Evolutionary conservation across 2,113 vertebrate genomes (phyloP).

Genomic region (Chloropsis cyanopogon): DNA sequence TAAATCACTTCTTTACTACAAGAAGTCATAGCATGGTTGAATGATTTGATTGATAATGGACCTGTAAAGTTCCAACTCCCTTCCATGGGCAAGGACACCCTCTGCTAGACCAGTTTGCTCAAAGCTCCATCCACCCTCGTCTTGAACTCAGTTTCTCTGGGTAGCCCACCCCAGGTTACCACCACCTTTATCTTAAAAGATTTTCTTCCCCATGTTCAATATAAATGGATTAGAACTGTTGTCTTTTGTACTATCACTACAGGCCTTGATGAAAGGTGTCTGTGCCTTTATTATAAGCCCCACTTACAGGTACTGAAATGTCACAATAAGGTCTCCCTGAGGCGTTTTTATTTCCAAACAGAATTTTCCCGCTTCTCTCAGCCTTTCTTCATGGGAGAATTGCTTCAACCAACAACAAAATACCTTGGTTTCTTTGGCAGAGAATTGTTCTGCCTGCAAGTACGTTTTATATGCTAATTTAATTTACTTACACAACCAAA

Average conservation of each 20-base stretch:
- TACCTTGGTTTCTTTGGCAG: neutral
- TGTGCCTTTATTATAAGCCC: neutral
- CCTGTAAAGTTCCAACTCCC: neutral
- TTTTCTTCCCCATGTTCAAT: neutral
- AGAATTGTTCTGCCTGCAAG: neutral
- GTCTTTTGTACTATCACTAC: neutral
- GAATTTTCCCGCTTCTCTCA: neutral
- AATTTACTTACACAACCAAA: neutral
- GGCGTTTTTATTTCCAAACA: neutral
- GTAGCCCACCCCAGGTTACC: accelerated
- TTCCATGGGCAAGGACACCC: neutral
- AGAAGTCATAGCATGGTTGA: neutral
- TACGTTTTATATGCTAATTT: neutral
- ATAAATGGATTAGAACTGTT: neutral
- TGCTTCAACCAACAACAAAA: neutral
- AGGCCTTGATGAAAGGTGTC: neutral
- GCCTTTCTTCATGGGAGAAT: neutral
- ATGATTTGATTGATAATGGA: neutral
- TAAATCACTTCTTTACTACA: neutral
- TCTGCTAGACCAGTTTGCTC: neutral
- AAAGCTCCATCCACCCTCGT: neutral
- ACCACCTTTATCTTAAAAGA: neutral
- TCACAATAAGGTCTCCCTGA: neutral
- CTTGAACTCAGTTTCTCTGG: neutral
- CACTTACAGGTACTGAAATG: neutral